Evolutionary conservation across 2,113 vertebrate species (phyloP).

Genomic region (Anser brachyrhynchus): DNA sequence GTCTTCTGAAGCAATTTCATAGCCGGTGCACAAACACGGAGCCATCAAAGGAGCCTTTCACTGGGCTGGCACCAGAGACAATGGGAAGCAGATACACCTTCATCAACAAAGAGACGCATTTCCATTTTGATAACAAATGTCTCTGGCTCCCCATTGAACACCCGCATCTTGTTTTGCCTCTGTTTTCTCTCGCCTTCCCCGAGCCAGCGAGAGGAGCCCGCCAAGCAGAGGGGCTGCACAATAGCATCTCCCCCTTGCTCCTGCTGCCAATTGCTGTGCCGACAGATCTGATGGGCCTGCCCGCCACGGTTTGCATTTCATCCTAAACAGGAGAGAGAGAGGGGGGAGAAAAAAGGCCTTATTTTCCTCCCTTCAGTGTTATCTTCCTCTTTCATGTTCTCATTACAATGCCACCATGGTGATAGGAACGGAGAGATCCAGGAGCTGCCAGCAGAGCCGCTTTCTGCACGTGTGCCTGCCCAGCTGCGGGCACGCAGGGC

Average conservation of each 20-base stretch:
- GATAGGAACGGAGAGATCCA: neutral
- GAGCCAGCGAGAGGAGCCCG: neutral
- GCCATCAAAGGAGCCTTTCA: constrained; percentile 66
- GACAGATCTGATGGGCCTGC: constrained; percentile 55
- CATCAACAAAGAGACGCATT: constrained; percentile 60
- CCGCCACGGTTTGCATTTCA: neutral
- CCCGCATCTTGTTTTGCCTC: neutral
- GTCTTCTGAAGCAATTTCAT: constrained; percentile 73
- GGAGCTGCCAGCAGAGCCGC: neutral
- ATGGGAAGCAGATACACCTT: constrained; percentile 63
- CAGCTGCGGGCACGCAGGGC: neutral
- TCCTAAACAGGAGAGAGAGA: neutral
- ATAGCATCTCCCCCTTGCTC: neutral
- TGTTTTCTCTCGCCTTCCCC: neutral
- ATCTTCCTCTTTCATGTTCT: constrained; percentile 5
- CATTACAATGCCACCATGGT: neutral
- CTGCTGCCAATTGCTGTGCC: neutral
- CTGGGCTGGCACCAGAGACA: constrained; percentile 55
- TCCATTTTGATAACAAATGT: constrained; percentile 65
- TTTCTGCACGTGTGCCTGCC: neutral
- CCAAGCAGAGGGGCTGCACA: neutral
- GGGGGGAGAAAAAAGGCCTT: neutral
- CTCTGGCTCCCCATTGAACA: constrained; percentile 3
- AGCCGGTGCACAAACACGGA: constrained; percentile 64
- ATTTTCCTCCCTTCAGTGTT: neutral